Base-by-base conservation (phyloP, 92 coral and sea anemone species). In the Actinernus sp. region DNA sequence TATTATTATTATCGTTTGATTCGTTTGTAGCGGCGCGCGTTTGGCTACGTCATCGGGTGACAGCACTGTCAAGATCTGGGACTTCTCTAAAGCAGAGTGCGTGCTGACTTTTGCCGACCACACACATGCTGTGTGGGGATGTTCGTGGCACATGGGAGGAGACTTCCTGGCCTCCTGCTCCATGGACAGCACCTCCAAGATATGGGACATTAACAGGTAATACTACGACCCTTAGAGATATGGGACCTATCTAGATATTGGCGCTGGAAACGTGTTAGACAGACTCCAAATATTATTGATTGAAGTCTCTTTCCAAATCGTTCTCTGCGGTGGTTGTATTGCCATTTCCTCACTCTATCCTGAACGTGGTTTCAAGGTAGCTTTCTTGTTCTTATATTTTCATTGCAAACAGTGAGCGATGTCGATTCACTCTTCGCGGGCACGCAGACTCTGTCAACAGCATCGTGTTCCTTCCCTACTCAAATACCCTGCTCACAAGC, bases 71-170 rank as follows among this genome's bases (percentile, higher is more conserved):
- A 95, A 95, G 76, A 84, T 95, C 80, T 95, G 99, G 99, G 99
- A 95, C 78, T 95, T 95, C 74, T 75, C 97, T 68, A 95, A 95
- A 46, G 97, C 99, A n/a, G 90, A 95, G 30, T 95, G 99, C 41
- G 85, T 95, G 37, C 43, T 88, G 61, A 95, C 99, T 23, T 85
- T 91, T 44, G 72, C 97, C 19, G 99, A 95, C 90, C 99, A 95
- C 84, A 95, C 93, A 71, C 99, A 95, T 62, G 99, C 99, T 13
- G 99, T 95, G 13, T 95, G 99, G 99, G 97, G 99, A 12, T 86
- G 93, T 64, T 75, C 95, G 0, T 95, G 99, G 99, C 99, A 95
- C 61, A 83, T 97, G 1, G 86, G 92, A 27, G 99, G 99, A 2
- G 99, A 95, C 53, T 95, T 95, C 61, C 74, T 93, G 43, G 98